phyloP scores from a whole-genome alignment of 37 sponge, comb jelly and placozoan species.

The Eunapius fragilis region DNA sequence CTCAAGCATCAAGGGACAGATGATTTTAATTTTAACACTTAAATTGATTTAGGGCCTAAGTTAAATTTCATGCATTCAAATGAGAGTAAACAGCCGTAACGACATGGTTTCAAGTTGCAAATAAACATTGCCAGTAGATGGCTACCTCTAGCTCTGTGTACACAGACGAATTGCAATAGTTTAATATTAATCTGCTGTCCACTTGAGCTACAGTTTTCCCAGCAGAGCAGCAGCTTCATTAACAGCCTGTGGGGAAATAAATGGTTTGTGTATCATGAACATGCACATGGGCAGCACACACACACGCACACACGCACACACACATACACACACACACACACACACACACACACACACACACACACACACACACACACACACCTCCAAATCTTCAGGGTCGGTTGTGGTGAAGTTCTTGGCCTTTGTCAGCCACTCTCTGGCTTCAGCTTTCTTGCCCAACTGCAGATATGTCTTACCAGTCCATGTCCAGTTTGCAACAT shows the following conservation, averaged over 20 bases:
- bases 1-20: no score
- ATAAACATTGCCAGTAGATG: no score
- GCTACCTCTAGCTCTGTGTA: no score
- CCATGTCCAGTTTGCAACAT: slow-evolving; percentile 70
- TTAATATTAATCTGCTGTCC: no score
- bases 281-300: no score
- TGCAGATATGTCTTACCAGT: slow-evolving; percentile 68
- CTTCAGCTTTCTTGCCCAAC: slow-evolving; percentile 72
- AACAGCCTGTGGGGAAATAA: not conserved
- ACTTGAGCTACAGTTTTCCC: not conserved
- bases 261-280: not conserved
- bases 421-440: slow-evolving; percentile 77
- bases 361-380: slow-evolving; percentile 13
- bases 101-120: no score
- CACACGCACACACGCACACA: no score
- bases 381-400: slow-evolving; percentile 67
- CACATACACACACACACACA: not conserved
- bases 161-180: no score
- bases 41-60: no score
- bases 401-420: slow-evolving; percentile 38
- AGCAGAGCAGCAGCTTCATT: not conserved
- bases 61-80: no score
- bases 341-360: not conserved
- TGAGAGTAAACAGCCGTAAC: no score
- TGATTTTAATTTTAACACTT: no score